These are phyloP conservation scores for Ceyx cyanopectus DNA, from an alignment of 2,113 vertebrate genomes.

Conservation along the genomic window DNA sequence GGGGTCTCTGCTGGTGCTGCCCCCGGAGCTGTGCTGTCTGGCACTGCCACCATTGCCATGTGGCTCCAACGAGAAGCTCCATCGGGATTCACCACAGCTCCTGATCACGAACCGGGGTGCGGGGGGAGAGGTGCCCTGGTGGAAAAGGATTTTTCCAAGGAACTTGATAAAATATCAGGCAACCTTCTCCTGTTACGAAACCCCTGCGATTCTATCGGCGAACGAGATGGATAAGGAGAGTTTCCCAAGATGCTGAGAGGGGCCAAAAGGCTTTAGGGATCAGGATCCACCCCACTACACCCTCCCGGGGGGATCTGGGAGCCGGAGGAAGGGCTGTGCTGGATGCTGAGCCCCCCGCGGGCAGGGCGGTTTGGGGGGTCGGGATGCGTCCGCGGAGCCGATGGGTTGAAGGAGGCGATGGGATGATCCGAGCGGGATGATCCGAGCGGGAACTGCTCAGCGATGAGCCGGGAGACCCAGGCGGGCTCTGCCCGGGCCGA, in stretches of 20 bases:
- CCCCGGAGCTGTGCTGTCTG: rapidly evolving
- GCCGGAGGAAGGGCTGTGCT: neutral
- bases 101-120: rapidly evolving
- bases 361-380: neutral
- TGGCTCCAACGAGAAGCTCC: neutral
- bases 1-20: rapidly evolving
- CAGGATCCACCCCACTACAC: neutral
- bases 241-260: neutral
- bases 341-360: neutral
- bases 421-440: neutral
- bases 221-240: neutral
- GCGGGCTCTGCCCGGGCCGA: rapidly evolving
- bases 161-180: neutral
- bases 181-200: neutral
- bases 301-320: rapidly evolving
- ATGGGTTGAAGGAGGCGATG: neutral
- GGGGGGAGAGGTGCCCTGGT: too few species aligned
- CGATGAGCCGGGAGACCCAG: neutral
- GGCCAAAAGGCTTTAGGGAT: neutral
- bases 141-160: neutral
- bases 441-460: neutral
- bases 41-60: rapidly evolving
- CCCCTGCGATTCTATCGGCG: neutral
- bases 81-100: rapidly evolving
- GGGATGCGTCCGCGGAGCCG: rapidly evolving